Percentiles rank a stretch among this genome's conserved stretches.
Evolutionary conservation across 2,888 invertebrate species (phyloP).

Genomic region (Parnassius orleans): DNA sequence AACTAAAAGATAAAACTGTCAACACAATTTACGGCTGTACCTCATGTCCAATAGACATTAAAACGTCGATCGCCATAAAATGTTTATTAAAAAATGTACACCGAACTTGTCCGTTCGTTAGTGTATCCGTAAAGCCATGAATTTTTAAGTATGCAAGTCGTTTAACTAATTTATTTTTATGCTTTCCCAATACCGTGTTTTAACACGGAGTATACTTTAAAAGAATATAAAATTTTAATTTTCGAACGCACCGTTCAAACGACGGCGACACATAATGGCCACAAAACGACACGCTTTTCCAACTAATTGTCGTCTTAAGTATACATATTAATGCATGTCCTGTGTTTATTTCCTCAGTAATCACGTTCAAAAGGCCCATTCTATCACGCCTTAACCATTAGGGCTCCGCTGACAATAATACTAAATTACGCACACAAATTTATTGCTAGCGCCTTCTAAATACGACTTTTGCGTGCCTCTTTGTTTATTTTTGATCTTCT

Average conservation of each 20-base stretch:
- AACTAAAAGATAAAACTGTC: neutral
- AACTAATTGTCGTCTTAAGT: conserved; percentile 26
- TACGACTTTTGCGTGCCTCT: conserved; percentile 54
- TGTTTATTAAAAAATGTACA: conserved; percentile 20
- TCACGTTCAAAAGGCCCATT: conserved; percentile 47
- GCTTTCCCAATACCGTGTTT: conserved; percentile 12
- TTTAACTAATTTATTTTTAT: conserved; percentile 23
- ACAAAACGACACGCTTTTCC: conserved; percentile 16
- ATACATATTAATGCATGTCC: conserved; percentile 30
- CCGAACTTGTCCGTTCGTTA: conserved; percentile 18
- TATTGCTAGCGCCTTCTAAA: conserved; percentile 62
- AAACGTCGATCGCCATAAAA: conserved; percentile 17
- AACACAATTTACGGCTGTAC: neutral
- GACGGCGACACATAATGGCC: conserved; percentile 17
- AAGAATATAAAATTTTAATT: conserved; percentile 10
- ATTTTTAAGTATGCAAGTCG: conserved; percentile 22
- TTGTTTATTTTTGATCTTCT: conserved; percentile 21
- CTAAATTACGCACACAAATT: conserved; percentile 61
- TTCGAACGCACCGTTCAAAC: conserved; percentile 12
- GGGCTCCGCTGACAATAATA: conserved; percentile 57
- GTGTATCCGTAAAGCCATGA: conserved; percentile 21
- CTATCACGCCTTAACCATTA: conserved; percentile 68
- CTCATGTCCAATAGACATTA: conserved; percentile 2
- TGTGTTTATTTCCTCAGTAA: conserved; percentile 34
- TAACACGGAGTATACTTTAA: conserved; percentile 4